These are phyloP conservation scores for Carposina sasakii DNA, from an alignment of 1,140 invertebrate species.

Conservation along the genomic window DNA sequence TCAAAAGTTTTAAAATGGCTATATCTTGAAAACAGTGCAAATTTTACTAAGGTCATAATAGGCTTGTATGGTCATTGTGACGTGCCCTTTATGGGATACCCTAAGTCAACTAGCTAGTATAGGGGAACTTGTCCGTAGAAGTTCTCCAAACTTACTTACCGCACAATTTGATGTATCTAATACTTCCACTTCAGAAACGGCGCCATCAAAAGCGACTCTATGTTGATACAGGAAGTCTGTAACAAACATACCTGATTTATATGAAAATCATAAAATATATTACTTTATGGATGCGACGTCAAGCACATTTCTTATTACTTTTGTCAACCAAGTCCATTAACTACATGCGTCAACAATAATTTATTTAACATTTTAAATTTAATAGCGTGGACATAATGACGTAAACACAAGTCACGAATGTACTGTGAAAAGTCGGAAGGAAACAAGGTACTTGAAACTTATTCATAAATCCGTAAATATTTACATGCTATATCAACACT, in stretches of 20 bases:
- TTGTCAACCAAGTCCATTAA: too few species aligned
- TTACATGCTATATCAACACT: too few species aligned
- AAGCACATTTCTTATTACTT: too few species aligned
- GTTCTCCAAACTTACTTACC: conserved; percentile 75
- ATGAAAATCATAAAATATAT: too few species aligned
- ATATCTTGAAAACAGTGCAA: too few species aligned
- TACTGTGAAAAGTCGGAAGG: conserved; percentile 43
- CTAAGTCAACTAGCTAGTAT: not conserved
- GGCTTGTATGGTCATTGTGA: conserved; percentile 3
- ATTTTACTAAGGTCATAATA: too few species aligned
- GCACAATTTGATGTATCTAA: conserved; percentile 86
- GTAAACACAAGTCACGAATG: conserved; percentile 22
- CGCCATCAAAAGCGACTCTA: conserved; percentile 84
- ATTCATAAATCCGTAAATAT: too few species aligned
- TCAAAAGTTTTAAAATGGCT: too few species aligned
- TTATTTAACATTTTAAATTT: conserved; percentile 26
- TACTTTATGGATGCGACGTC: too few species aligned
- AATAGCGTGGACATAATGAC: conserved; percentile 31
- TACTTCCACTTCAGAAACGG: conserved; percentile 86
- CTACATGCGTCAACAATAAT: conserved; percentile 17
- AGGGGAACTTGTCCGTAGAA: not conserved
- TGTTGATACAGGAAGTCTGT: conserved; percentile 87
- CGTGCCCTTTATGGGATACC: not conserved
- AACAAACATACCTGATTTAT: too few species aligned
- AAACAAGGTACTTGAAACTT: too few species aligned